Base-by-base conservation (phyloP, 2,888 invertebrate genomes). In the Macrosoma leucophasiata region DNA sequence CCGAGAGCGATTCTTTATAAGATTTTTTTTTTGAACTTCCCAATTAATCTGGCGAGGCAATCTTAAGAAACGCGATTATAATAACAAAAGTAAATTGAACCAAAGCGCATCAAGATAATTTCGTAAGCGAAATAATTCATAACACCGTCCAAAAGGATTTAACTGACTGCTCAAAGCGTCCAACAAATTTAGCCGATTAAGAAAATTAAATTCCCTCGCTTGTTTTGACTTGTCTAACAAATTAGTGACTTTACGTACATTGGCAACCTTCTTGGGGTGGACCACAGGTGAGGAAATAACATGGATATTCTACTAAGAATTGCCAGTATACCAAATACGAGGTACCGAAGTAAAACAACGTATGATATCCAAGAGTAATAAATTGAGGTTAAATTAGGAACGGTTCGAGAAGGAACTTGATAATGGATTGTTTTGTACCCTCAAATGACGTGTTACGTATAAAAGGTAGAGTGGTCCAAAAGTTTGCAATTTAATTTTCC, bases 191-290 rank as follows among this genome's bases (percentile, higher is more conserved):
- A 50, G 45, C 43, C 52, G 62, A 70, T 71, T 69, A 70, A 54
- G 62, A 53, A 65, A 69, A 71, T 68, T 64, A 51, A 64, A 69
- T 71, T 67, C 62, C 39, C 46, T n/a, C 50, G 51, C 53, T 52
- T 56, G 50, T 58, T 48, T 47, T 35, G 50, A 50, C 48, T 58
- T 55, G 52, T 52, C 46, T 47, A 51, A 59, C 56, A 57, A 63
- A 64, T 63, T 62, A 56, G 51, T 49, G 45, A 43, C 35, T 39
- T 47, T 55, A 42, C 42, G 45, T 48, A 52, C 41, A 44, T 41
- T 24, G 28, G 20, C 22, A 40, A 41, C 12, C n/a, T 21, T 3
- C 15, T 29, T 14, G 21, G 22, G 15, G 22, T 21, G 39, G 25
- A 40, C 42, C 35, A 42, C 41, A 44, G 36, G 25, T 31, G 22